Evolutionary conservation across 2,888 invertebrate species (phyloP).

Genomic region (Pammene fasciana): DNA sequence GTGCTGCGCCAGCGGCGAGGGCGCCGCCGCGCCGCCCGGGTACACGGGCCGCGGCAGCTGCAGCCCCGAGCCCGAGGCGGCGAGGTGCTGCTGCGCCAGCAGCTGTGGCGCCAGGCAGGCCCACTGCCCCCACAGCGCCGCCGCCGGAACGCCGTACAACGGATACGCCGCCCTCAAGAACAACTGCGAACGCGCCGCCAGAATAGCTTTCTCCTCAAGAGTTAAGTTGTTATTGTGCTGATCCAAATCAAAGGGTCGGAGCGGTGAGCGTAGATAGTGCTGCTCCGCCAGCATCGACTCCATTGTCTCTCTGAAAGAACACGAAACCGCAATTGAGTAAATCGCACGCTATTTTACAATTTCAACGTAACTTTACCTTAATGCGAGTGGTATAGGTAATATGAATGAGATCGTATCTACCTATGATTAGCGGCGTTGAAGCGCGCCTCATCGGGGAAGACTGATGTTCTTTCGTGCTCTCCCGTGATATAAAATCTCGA

Average conservation of each 20-base stretch:
- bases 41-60: constrained; percentile 81
- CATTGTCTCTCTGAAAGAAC: constrained; percentile 91
- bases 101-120: constrained; percentile 86
- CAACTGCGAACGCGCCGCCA: constrained; percentile 90
- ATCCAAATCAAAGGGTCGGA: constrained; percentile 89
- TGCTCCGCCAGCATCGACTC: constrained; percentile 94
- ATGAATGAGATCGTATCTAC: constrained; percentile 71
- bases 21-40: constrained; percentile 59
- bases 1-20: constrained; percentile 80
- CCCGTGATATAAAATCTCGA: constrained; percentile 83
- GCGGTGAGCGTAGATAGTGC: constrained; percentile 90
- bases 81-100: constrained; percentile 86
- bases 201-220: constrained; percentile 89
- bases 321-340: constrained; percentile 46
- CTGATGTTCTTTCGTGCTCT: constrained; percentile 80
- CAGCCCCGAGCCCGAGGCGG: constrained; percentile 76
- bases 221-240: constrained; percentile 88
- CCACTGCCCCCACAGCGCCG: constrained; percentile 88
- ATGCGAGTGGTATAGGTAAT: constrained; percentile 42
- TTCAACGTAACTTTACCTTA: constrained; percentile 23
- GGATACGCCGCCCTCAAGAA: constrained; percentile 88
- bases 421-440: constrained; percentile 79
- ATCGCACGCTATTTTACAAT: constrained; percentile 29
- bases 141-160: constrained; percentile 78
- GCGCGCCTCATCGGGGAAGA: constrained; percentile 81